phyloP scores from a whole-genome alignment of 2,888 invertebrate species.

The Podotricha telesiphe region DNA sequence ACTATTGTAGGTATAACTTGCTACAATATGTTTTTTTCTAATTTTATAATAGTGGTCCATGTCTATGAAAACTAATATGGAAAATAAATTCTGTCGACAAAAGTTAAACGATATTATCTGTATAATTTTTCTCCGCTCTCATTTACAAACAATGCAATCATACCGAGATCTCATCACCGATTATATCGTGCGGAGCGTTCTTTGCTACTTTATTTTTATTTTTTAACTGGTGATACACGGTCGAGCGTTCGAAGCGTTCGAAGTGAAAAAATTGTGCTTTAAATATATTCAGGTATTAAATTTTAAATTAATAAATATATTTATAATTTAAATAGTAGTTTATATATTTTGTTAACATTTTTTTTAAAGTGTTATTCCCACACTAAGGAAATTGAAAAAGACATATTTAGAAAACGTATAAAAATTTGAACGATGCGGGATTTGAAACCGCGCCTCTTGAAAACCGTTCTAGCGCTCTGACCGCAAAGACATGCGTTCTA shows the following conservation, averaged over 20 bases:
- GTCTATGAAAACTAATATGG: not conserved
- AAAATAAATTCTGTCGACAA: constrained; percentile 17
- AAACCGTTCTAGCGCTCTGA: too few relatives aligned
- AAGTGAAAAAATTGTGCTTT: not conserved
- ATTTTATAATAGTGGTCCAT: not conserved
- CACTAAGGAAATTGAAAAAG: too few relatives aligned
- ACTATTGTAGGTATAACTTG: too few relatives aligned
- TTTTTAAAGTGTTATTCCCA: too few relatives aligned
- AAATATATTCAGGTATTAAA: too few relatives aligned
- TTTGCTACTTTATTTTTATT: constrained; percentile 50
- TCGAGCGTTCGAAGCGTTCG: constrained; percentile 23
- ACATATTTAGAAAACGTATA: too few relatives aligned
- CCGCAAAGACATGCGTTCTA: too few relatives aligned
- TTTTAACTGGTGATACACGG: constrained; percentile 35
- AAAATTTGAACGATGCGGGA: too few relatives aligned
- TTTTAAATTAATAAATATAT: not conserved
- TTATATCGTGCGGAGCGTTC: constrained; percentile 57
- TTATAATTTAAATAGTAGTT: not conserved
- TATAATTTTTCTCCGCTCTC: constrained; percentile 65
- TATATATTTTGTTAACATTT: not conserved
- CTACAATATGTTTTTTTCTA: too few relatives aligned
- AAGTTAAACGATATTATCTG: constrained; percentile 28
- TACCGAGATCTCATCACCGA: constrained; percentile 67
- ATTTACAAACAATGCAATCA: constrained; percentile 78
- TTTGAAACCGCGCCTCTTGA: too few relatives aligned